Base-by-base conservation (phyloP, 2,113 vertebrate species). In the Calcarius ornatus region DNA sequence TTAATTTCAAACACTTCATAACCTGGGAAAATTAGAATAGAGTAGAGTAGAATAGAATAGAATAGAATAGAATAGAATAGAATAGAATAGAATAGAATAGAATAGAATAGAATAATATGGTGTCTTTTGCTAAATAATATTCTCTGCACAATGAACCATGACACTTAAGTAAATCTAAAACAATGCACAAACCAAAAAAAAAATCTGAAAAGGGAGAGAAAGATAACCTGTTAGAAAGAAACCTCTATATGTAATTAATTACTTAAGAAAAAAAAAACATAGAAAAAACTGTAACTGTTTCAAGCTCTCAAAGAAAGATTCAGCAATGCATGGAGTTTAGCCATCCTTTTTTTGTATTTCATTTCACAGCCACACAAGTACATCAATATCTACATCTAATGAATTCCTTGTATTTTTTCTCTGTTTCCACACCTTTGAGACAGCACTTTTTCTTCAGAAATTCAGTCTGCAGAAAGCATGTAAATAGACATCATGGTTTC, bases 331-430 rank as follows among this genome's bases (percentile, higher is more conserved):
- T 47, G 23, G 30, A 30, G 8, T n/a, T 73, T 16, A 48, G 2
- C 7, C 14, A 20, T 37, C 1, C 1, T 7, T 9, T 19, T 43
- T 19, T 12, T 17, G 6, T 1, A 10, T 2, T n/a, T 37, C 8
- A 13, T 56, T 65, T 56, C 35, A 56, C 12, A 40, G 15, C 6
- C 15, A 48, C 30, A 75, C 15, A 47, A 40, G 28, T 8, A n/a
- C 35, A 23, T 56, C 15, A n/a, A 24, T 30, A 8, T 12, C 23
- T 56, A 5, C 12, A 47, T 56, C 12, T 40, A 30, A 48, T 24
- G 8, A 10, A 47, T 56, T 56, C 23, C 5, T 40, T 40, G 30
- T 40, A 30, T 64, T 75, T 64, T 64, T 40, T 15, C 11, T 73
- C 42, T 85, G 4, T 43, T 81, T 84, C 21, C 25, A 42, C 17